A percentile compares a stretch with the other conserved stretches of the same genome.
phyloP scores from a whole-genome alignment of 2,113 vertebrate genomes.

The Brachyistius frenatus region DNA sequence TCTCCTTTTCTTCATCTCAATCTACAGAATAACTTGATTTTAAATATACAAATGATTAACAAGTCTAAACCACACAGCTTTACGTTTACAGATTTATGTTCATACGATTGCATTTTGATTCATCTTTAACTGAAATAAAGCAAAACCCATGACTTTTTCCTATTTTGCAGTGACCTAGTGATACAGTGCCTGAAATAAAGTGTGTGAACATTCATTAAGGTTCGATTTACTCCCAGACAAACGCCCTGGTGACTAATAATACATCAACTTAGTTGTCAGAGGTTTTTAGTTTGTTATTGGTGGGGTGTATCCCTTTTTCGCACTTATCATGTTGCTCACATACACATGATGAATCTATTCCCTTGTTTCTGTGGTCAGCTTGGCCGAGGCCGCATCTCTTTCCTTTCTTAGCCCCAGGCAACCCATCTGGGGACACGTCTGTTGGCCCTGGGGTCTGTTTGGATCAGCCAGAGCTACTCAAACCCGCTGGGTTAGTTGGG shows the following conservation, averaged over 20 bases:
- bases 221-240: constrained; percentile 34
- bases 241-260: constrained; percentile 20
- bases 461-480: constrained; percentile 51
- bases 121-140: neutral
- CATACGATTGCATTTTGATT: neutral
- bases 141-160: neutral
- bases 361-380: constrained; percentile 47
- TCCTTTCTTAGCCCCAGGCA: constrained; percentile 69
- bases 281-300: neutral
- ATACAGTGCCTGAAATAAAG: neutral
- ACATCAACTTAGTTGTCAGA: neutral
- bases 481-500: constrained; percentile 13
- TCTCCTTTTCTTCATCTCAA: neutral
- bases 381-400: constrained; percentile 46
- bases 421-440: constrained; percentile 80
- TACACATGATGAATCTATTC: constrained; percentile 74
- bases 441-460: constrained; percentile 62
- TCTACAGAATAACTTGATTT: neutral
- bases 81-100: neutral
- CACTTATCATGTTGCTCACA: constrained; percentile 73
- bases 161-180: neutral
- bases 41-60: too few species aligned
- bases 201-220: constrained; percentile 17
- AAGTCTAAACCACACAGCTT: too few species aligned
- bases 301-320: constrained; percentile 1